A percentile compares a stretch with the other conserved stretches of the same genome.
Evolutionary conservation across 2,888 invertebrate species (phyloP).

Genomic region (Macaria liturata): DNA sequence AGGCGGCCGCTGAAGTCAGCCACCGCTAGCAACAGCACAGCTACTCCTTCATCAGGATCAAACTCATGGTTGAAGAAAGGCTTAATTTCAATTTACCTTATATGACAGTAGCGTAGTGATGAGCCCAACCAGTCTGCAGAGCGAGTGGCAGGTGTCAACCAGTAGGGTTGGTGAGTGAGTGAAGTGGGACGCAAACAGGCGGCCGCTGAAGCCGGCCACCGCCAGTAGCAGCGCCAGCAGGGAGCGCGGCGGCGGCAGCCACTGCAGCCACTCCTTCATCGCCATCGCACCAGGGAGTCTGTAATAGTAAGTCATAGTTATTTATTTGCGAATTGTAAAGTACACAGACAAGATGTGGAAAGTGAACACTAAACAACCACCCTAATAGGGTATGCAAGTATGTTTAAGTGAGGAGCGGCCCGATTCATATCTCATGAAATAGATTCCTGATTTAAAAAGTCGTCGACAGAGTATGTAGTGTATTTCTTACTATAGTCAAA

Average conservation of each 20-base stretch:
- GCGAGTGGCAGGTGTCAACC: conserved; percentile 96
- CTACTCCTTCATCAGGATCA: conserved; percentile 83
- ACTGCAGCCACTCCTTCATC: conserved; percentile 89
- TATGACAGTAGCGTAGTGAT: conserved; percentile 72
- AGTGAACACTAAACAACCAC: no score
- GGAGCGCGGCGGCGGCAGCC: conserved; percentile 89
- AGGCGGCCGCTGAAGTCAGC: conserved; percentile 92
- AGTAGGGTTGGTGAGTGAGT: conserved; percentile 96
- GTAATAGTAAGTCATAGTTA: not conserved
- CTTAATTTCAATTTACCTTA: conserved; percentile 51
- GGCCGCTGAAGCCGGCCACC: conserved; percentile 89
- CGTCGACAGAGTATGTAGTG: no score
- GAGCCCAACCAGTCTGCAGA: conserved; percentile 95
- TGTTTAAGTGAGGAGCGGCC: no score
- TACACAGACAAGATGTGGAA: no score
- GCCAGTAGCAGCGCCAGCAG: conserved; percentile 89
- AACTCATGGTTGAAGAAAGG: no score
- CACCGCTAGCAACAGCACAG: conserved; percentile 87
- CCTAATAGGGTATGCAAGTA: no score
- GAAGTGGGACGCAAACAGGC: conserved; percentile 93
- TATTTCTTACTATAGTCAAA: no score
- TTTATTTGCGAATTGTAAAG: no score
- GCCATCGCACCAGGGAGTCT: conserved; percentile 80
- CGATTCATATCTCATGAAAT: no score
- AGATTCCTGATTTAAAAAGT: no score